Base-by-base conservation (phyloP, 2,113 vertebrate species). In the Myxocyprinus asiaticus region DNA sequence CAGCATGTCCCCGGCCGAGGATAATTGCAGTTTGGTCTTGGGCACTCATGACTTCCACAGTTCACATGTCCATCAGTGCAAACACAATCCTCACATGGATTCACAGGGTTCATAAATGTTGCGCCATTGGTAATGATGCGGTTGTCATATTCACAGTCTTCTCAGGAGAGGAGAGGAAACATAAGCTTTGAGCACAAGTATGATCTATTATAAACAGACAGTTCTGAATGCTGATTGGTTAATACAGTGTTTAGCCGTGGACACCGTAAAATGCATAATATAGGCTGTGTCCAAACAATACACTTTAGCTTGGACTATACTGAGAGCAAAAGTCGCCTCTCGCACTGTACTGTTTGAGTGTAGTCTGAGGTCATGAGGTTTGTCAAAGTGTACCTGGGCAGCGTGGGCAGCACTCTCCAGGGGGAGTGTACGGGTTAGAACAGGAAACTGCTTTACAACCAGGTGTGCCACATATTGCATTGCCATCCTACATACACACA, bases 1-100 rank as follows among this genome's bases (percentile, higher is more conserved):
- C 96, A 96, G 90, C 95, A 97, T 67, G 89, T 80, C 5, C 94
- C 94, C 0, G 88, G 86, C 14, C 91, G 83, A 0, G 95, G 95
- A 43, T 94, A 91, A 47, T 92, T 87, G 17, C 96, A 97, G 45
- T 59, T 83, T 11, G 95, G 89, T 0, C 79, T 79, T 59, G 92
- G 90, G 55, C 96, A 97, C 50, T 86, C 77, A 0, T 88, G 83
- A 4, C 81, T 86, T 22, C 88, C 80, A 83, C 96, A 97, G 68
- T 62, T 83, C 43, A 94, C 86, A 0, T 71, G 85, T 15, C 95
- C 95, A 0, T 87, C 91, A 14, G 10, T 81, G 82, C 96, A 97
- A 45, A 59, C 84, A 77, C 96, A 97, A 17, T 94, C 89, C 83
- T 96, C 93, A 86, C 96, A 97, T 8, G 70, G 88, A 72, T 93